These are phyloP conservation scores for Poecilia latipinna DNA, from an alignment of 2,113 vertebrate genomes.

Conservation along the genomic window DNA sequence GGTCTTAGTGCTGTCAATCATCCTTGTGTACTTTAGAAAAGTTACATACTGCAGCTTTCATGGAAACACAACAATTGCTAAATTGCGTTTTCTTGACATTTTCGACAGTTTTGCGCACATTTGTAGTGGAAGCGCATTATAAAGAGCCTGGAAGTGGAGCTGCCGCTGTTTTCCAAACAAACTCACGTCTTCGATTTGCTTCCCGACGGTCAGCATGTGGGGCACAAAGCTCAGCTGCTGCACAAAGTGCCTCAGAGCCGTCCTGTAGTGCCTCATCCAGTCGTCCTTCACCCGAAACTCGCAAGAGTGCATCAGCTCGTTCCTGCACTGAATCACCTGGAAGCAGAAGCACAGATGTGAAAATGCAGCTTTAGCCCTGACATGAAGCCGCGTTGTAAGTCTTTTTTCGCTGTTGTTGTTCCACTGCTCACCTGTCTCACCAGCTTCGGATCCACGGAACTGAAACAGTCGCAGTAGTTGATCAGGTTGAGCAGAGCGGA, in stretches of 20 bases:
- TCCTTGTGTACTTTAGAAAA: too few species aligned
- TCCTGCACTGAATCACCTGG: slow-evolving; percentile 77
- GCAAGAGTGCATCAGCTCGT: slow-evolving; percentile 80
- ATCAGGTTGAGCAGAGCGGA: slow-evolving; percentile 86
- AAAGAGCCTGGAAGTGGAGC: not conserved
- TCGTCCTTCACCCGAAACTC: slow-evolving; percentile 62
- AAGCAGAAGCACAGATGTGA: not conserved
- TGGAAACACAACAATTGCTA: too few species aligned
- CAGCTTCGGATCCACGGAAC: slow-evolving; percentile 60
- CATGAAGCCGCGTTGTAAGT: not conserved
- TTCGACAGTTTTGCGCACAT: too few species aligned
- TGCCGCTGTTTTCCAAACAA: fast-evolving
- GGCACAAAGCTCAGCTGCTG: slow-evolving; percentile 54
- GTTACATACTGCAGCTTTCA: too few species aligned
- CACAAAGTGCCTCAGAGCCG: slow-evolving; percentile 53
- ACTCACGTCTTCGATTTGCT: slow-evolving; percentile 63
- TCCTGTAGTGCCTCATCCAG: slow-evolving; percentile 68
- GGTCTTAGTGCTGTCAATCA: too few species aligned
- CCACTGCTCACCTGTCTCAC: slow-evolving; percentile 80
- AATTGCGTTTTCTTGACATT: too few species aligned
- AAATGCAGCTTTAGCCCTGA: too few species aligned
- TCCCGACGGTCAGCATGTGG: slow-evolving; percentile 38
- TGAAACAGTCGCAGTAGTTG: slow-evolving; percentile 81
- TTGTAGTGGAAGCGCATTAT: too few species aligned
- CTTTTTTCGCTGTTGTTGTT: too few species aligned